Evolutionary conservation across 2,888 invertebrate species (phyloP).

Genomic region (Ochropleura leucogaster): DNA sequence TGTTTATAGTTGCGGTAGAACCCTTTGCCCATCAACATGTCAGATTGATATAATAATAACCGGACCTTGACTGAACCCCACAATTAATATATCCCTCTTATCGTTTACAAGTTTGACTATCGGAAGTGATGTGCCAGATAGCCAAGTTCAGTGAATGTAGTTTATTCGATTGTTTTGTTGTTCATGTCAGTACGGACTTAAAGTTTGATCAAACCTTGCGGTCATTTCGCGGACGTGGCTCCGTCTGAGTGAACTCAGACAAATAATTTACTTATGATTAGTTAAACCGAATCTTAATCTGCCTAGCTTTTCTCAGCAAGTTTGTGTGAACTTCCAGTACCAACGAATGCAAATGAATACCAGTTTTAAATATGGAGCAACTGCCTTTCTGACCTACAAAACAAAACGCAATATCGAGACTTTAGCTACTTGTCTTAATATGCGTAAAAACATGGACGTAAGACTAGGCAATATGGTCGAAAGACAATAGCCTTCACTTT

Average conservation of each 20-base stretch:
- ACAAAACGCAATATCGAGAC: no score
- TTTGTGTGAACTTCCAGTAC: neutral
- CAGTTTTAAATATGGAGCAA: neutral
- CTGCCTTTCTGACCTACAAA: neutral
- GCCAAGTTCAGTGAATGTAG: neutral
- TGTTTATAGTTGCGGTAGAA: neutral
- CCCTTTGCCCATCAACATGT: neutral
- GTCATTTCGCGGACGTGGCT: neutral
- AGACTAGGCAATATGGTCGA: no score
- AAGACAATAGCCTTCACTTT: no score
- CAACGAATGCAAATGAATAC: neutral
- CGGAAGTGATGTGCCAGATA: constrained; percentile 5
- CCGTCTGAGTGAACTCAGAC: neutral
- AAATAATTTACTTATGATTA: neutral
- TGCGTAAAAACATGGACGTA: no score
- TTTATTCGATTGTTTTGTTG: neutral
- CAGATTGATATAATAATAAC: neutral
- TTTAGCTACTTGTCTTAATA: no score
- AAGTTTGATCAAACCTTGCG: neutral
- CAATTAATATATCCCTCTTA: neutral
- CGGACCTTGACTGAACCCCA: neutral
- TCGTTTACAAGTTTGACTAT: neutral
- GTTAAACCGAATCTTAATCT: neutral
- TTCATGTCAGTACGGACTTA: neutral
- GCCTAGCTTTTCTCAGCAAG: neutral